Percentiles rank a stretch among this genome's conserved stretches.
phyloP scores from a whole-genome alignment of 2,797 vertebrate species.

The Sebastiscus tertius region DNA sequence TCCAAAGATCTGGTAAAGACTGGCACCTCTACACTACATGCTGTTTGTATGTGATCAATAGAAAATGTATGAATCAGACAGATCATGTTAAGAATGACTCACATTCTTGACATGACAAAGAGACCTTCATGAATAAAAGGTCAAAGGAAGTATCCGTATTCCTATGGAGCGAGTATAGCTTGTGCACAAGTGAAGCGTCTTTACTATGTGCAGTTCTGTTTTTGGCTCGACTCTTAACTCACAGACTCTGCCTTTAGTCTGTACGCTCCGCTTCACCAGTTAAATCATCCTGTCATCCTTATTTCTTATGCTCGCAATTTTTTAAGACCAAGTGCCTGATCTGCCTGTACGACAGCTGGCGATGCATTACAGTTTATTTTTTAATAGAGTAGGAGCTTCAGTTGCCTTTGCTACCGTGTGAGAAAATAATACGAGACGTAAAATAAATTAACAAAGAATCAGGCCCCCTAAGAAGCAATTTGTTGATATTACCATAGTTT shows the following conservation, averaged over 20 bases:
- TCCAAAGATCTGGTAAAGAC: neutral
- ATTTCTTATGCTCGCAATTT: conserved; percentile 16
- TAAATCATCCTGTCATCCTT: conserved; percentile 41
- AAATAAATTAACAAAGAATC: conserved; percentile 5
- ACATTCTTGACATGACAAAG: neutral
- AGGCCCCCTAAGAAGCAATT: neutral
- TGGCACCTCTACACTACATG: neutral
- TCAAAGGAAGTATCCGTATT: neutral
- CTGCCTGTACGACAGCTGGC: conserved; percentile 24
- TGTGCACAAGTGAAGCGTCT: neutral
- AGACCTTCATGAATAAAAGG: neutral
- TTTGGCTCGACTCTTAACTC: conserved; percentile 25
- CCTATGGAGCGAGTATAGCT: neutral
- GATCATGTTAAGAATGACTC: neutral
- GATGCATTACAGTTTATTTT: conserved; percentile 29
- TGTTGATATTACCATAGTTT: neutral
- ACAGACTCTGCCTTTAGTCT: conserved; percentile 10
- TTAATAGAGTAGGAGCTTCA: neutral
- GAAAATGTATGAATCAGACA: neutral
- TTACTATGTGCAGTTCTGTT: conserved; percentile 3
- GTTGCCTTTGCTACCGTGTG: neutral
- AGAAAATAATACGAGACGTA: neutral
- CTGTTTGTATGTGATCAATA: neutral
- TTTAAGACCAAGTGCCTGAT: conserved; percentile 22
- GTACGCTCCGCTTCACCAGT: conserved; percentile 25